phyloP scores from a whole-genome alignment of 1,140 invertebrate genomes.

The Drosophila parabipectinata region DNA sequence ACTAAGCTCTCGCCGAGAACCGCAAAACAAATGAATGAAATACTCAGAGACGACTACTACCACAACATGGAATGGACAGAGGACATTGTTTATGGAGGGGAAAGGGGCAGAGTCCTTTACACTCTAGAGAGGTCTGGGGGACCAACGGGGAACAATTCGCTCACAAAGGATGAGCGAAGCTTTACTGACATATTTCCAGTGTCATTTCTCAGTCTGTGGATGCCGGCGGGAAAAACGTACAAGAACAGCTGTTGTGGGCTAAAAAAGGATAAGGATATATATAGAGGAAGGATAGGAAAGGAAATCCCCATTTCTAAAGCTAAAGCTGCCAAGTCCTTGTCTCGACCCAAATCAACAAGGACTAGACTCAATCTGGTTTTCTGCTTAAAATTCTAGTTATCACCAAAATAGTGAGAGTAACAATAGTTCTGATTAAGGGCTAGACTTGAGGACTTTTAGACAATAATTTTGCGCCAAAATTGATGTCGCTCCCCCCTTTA shows the following conservation, averaged over 20 bases:
- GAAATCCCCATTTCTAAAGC: neutral
- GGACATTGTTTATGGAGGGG: conserved; percentile 6
- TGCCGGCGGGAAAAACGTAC: conserved; percentile 21
- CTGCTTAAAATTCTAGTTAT: conserved; percentile 3
- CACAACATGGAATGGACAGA: conserved; percentile 41
- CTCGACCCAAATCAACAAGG: conserved; percentile 72
- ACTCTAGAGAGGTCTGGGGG: neutral
- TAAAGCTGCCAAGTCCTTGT: conserved; percentile 74
- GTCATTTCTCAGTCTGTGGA: conserved; percentile 54
- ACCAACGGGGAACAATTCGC: conserved; percentile 22
- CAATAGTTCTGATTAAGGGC: neutral
- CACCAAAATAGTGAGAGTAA: no score
- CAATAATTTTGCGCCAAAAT: conserved; percentile 33
- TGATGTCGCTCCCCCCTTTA: conserved; percentile 10
- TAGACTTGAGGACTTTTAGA: conserved; percentile 2
- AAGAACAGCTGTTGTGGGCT: neutral
- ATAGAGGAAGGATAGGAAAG: neutral
- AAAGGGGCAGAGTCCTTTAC: neutral
- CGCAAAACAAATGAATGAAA: conserved; percentile 79
- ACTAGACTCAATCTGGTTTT: conserved; percentile 32
- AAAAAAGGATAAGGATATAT: conserved; percentile 14
- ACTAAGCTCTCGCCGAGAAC: conserved; percentile 61
- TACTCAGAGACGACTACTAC: conserved; percentile 48
- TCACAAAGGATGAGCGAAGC: conserved; percentile 43
- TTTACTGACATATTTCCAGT: conserved; percentile 72